A percentile compares a stretch with the other conserved stretches of the same genome.
Conservation (phyloP, 2,113 vertebrate species). For the Passer domesticus region DNA sequence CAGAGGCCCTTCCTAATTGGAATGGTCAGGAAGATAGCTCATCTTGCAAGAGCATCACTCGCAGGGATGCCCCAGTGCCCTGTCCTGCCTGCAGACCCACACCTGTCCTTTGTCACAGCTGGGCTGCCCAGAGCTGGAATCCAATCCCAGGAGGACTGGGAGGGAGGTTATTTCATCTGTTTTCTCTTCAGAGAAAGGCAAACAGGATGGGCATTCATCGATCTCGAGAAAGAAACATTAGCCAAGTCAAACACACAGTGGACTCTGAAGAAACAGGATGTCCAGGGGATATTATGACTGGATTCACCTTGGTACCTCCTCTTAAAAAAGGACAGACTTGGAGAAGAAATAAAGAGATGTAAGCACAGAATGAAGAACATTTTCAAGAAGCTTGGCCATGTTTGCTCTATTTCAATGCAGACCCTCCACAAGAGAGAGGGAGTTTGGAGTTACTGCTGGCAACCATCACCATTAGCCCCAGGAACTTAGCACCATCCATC, state of each 20-base stretch:
- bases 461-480: neutral
- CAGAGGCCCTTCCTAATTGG: neutral
- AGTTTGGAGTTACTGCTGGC: neutral
- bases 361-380: neutral
- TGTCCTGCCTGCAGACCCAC: slow-evolving; percentile 20
- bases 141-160: neutral
- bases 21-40: neutral
- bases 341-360: neutral
- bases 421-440: neutral
- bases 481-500: neutral
- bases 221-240: slow-evolving; percentile 48
- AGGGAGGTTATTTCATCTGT: slow-evolving; percentile 54
- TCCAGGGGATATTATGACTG: slow-evolving; percentile 15
- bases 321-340: neutral
- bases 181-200: slow-evolving; percentile 63
- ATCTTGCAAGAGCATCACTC: neutral
- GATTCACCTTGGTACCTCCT: slow-evolving; percentile 38
- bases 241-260: slow-evolving; percentile 73
- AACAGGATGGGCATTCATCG: slow-evolving; percentile 20
- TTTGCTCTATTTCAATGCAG: neutral
- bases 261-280: slow-evolving; percentile 77
- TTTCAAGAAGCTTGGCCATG: neutral
- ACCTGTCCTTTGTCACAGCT: slow-evolving; percentile 75
- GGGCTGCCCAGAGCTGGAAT: slow-evolving; percentile 43
- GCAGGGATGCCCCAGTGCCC: fast-evolving